Evolutionary conservation across 2,888 invertebrate genomes (phyloP).

Genomic region (Scrobipalpa costella): DNA sequence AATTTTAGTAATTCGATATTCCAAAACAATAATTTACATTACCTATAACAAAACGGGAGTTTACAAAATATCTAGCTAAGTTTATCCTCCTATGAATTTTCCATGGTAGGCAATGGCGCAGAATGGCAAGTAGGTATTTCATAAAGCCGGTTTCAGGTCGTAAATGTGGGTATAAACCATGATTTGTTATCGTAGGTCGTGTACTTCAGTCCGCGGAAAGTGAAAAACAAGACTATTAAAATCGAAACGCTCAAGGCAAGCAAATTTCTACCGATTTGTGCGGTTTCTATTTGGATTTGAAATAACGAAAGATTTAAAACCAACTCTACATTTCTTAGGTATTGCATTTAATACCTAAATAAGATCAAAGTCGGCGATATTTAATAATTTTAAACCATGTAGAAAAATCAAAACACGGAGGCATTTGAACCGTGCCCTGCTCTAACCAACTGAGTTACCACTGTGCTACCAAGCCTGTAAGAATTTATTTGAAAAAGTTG

Average conservation of each 20-base stretch:
- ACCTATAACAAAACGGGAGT: neutral
- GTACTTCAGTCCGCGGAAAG: neutral
- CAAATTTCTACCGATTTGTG: neutral
- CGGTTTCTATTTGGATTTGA: neutral
- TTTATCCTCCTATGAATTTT: conserved; percentile 2
- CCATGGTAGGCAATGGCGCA: neutral
- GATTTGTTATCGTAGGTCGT: conserved; percentile 18
- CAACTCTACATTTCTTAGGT: too few relatives aligned
- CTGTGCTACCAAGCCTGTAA: too few relatives aligned
- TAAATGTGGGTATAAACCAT: neutral
- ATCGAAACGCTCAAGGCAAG: neutral
- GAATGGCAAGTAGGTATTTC: neutral
- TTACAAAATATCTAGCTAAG: conserved; percentile 5
- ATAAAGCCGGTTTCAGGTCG: neutral
- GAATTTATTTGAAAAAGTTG: too few relatives aligned
- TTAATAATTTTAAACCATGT: too few relatives aligned
- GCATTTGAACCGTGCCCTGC: too few relatives aligned
- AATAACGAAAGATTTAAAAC: too few relatives aligned
- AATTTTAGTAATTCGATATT: conserved; percentile 11
- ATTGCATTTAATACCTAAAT: too few relatives aligned
- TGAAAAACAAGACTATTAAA: neutral
- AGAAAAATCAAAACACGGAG: too few relatives aligned
- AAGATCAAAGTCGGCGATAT: too few relatives aligned
- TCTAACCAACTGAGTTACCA: too few relatives aligned
- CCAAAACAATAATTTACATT: conserved; percentile 2